Evolutionary conservation across 2,113 vertebrate species (phyloP), one percentile per base, ranked within the genome.

Genomic region (Nothobranchius kuhntae): DNA sequence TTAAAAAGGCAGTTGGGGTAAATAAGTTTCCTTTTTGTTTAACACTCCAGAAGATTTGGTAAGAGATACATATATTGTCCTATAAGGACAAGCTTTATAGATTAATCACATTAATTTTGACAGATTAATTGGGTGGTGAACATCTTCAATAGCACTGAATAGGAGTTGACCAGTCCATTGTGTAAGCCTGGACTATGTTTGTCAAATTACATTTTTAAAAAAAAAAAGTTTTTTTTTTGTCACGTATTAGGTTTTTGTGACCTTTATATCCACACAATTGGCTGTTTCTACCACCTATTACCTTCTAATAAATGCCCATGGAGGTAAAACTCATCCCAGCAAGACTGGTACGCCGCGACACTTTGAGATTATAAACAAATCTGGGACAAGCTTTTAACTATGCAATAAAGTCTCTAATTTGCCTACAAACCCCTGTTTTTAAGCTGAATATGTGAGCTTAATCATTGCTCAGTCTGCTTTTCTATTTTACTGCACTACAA

Each of bases 161-260:
- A 0, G 38, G 21, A 62, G 35, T 52, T 0, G 0, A 44, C 14
- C n/a, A 9, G 30, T 66, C 48, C n/a, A 50, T 30, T 9, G 68
- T 44, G 58, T 38, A 47, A 13, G 9, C 61, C 51, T 58, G 24
- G 21, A 64, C 65, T 11, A 11, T 60, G 21, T 38, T 24, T 54
- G 55, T 53, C 7, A 40, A 24, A 53, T 65, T 54, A 60, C 48
- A 71, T 73, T 69, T 53, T 14, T n/a, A n/a, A n/a, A 73, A 47
- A 65, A 56, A 57, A 58, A 9, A 24, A 35, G 74, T 55, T 68
- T 87, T 87, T 68, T 87, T 87, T 87, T 85, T 82, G 67, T 69
- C 71, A 21, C 42, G 45, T 38, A 44, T 17, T 70, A 52, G 15
- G 15, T 63, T 58, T 40, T 57, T 48, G 42, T 60, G 7, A 62